Conservation (phyloP, 2,888 invertebrate species). For the Taenaris catops region DNA sequence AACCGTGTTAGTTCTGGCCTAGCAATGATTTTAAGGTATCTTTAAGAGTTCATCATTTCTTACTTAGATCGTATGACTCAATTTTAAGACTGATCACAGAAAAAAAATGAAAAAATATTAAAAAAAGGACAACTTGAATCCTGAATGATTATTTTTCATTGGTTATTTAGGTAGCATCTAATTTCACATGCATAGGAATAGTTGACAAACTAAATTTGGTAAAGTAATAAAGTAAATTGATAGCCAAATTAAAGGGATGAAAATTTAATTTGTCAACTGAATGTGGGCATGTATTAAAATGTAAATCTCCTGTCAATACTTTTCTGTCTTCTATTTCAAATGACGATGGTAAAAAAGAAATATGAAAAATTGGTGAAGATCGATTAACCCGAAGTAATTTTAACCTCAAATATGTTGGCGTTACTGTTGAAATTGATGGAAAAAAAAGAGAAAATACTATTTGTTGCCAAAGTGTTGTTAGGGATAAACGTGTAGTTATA, state of each 20-base stretch:
- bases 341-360: conserved; percentile 52
- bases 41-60: conserved; percentile 71
- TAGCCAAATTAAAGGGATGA: conserved; percentile 52
- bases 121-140: conserved; percentile 33
- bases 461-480: conserved; percentile 81
- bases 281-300: conserved; percentile 37
- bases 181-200: conserved; percentile 37
- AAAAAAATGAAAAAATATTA: conserved; percentile 47
- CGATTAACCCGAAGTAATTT: conserved; percentile 49
- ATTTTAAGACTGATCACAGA: conserved; percentile 80
- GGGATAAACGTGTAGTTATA: conserved; percentile 73
- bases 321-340: conserved; percentile 62
- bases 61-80: conserved; percentile 78
- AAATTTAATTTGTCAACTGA: conserved; percentile 38
- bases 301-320: conserved; percentile 54
- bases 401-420: conserved; percentile 54
- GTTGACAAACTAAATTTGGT: conserved; percentile 39
- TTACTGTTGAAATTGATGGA: conserved; percentile 60
- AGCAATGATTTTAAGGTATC: conserved; percentile 58
- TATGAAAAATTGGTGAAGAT: conserved; percentile 40
- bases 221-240: conserved; percentile 43
- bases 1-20: conserved; percentile 66
- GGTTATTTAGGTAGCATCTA: conserved; percentile 32
- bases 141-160: conserved; percentile 52
- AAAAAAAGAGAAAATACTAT: conserved; percentile 50